Percentiles rank a stretch among this genome's conserved stretches.
These are phyloP conservation scores for Notechis scutatus DNA, from an alignment of 2,113 vertebrate genomes.

Conservation along the genomic window DNA sequence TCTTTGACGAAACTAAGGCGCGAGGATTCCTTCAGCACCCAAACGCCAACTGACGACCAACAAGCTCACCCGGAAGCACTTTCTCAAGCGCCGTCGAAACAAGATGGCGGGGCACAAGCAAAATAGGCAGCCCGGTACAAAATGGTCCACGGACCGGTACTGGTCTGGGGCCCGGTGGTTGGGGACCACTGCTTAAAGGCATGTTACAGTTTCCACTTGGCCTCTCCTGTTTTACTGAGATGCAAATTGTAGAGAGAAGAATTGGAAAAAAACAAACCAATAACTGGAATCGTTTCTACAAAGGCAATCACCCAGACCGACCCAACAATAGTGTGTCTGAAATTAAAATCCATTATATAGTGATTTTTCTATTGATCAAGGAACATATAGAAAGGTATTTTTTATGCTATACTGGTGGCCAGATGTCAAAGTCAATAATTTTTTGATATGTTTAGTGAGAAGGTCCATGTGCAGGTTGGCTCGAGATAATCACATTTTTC, in stretches of 20 bases:
- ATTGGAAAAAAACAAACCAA: slow-evolving; percentile 34
- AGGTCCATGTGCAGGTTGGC: background rate
- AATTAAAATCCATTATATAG: slow-evolving; percentile 1
- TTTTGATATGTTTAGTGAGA: background rate
- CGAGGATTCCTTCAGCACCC: too few species aligned
- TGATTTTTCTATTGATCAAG: background rate
- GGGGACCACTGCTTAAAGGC: background rate
- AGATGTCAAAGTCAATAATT: background rate
- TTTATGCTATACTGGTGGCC: background rate
- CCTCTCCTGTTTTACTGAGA: background rate
- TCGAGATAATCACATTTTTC: background rate
- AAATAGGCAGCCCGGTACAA: too few species aligned
- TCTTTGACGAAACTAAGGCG: too few species aligned
- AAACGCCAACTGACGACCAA: too few species aligned
- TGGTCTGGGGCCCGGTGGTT: too few species aligned
- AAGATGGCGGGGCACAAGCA: too few species aligned
- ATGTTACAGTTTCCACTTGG: background rate
- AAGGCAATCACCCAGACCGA: slow-evolving; percentile 3
- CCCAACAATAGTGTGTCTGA: background rate
- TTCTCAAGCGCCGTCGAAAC: too few species aligned
- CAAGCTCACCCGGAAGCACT: too few species aligned
- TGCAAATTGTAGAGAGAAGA: slow-evolving; percentile 8
- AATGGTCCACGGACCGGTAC: too few species aligned
- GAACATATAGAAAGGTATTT: background rate
- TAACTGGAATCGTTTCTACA: slow-evolving; percentile 11